Evolutionary conservation across 2,113 vertebrate species (phyloP).

Genomic region (Propithecus coquereli): DNA sequence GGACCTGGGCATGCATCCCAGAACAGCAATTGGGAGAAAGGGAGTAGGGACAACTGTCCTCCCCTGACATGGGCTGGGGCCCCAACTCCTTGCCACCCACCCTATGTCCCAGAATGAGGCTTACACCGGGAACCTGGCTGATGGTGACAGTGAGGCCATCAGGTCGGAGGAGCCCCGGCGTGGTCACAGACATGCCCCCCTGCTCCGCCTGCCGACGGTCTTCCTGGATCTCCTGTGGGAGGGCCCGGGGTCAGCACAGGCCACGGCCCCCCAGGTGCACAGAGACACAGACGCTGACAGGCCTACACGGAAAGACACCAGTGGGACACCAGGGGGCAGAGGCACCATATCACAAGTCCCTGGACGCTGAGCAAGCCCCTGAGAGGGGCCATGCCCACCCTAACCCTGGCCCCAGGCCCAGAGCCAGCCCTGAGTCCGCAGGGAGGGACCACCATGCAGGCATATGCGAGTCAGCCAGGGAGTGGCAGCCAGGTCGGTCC

Average conservation of each 20-base stretch:
- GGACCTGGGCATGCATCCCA: background rate
- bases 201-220: conserved; percentile 94
- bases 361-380: background rate
- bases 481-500: background rate
- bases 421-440: background rate
- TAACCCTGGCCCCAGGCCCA: background rate
- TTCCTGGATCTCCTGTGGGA: conserved; percentile 94
- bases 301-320: conserved; percentile 38
- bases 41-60: background rate
- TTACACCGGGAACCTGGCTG: conserved; percentile 92
- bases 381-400: background rate
- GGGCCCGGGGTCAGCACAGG: conserved; percentile 45
- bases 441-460: background rate
- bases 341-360: background rate
- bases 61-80: background rate
- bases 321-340: conserved; percentile 27
- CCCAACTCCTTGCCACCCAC: background rate
- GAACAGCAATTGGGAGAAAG: background rate
- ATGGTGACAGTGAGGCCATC: conserved; percentile 96
- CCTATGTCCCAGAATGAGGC: conserved; percentile 45
- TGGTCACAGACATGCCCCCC: conserved; percentile 90
- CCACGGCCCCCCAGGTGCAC: background rate
- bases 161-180: conserved; percentile 83
- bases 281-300: conserved; percentile 18
- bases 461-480: background rate